Percentiles rank a stretch among this genome's conserved stretches.
phyloP scores from a whole-genome alignment of 2,113 vertebrate genomes.

The Nothoprocta perdicaria region DNA sequence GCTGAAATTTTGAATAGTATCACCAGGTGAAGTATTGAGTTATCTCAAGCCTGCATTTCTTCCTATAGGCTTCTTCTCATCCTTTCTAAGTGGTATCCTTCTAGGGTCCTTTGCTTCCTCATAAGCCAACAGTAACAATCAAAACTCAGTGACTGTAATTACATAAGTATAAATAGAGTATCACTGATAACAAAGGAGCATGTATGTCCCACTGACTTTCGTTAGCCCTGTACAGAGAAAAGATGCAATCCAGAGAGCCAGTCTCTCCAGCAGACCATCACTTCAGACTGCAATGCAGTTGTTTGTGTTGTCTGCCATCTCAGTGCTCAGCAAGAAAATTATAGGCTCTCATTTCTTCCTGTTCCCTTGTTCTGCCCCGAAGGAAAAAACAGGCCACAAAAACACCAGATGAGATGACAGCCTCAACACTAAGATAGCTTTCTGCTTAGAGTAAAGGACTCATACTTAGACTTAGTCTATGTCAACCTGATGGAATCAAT shows the following conservation, averaged over 20 bases:
- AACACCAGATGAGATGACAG: rapidly evolving
- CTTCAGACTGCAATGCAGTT: neutral
- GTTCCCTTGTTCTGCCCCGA: neutral
- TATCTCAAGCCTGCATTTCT: neutral
- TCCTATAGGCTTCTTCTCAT: neutral
- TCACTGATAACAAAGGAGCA: neutral
- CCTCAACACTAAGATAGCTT: neutral
- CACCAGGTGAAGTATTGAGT: neutral
- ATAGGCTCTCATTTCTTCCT: neutral
- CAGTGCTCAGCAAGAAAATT: neutral
- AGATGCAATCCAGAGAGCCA: neutral
- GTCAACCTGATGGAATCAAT: rapidly evolving
- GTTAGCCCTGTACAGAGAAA: neutral
- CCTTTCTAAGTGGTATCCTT: neutral
- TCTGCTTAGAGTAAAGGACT: neutral
- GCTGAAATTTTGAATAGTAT: neutral
- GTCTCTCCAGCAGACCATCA: neutral
- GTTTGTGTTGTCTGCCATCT: neutral
- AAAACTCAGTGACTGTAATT: neutral
- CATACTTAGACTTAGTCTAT: neutral
- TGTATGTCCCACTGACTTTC: neutral
- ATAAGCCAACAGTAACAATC: neutral
- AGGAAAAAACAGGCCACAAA: neutral
- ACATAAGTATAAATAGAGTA: neutral
- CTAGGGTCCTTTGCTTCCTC: neutral